Evolutionary conservation across 2,113 vertebrate species (phyloP).

Genomic region (Tychaedon coryphoeus): DNA sequence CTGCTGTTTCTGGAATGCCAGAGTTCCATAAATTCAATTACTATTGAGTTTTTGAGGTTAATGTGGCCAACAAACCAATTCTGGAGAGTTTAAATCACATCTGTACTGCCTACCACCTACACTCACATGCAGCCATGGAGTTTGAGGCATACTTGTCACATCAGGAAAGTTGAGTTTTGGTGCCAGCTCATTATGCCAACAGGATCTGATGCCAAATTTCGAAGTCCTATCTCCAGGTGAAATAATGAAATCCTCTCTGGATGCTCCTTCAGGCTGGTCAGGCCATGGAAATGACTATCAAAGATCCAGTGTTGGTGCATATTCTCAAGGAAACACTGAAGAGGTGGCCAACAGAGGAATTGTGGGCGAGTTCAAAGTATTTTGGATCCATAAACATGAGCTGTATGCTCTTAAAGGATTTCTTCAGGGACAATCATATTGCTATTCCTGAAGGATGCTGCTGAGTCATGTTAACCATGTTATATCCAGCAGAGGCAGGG

Average conservation of each 20-base stretch:
- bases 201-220: neutral
- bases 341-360: slow-evolving; percentile 35
- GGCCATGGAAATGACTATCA: slow-evolving; percentile 24
- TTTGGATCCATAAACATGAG: slow-evolving; percentile 63
- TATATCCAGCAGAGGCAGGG: slow-evolving; percentile 17
- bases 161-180: neutral
- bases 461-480: slow-evolving; percentile 48
- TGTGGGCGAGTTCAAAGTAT: slow-evolving; percentile 54
- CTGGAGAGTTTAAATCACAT: neutral
- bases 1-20: neutral
- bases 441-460: slow-evolving; percentile 40
- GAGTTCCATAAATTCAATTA: neutral
- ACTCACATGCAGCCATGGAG: neutral
- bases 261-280: neutral
- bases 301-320: neutral
- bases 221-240: neutral
- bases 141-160: neutral
- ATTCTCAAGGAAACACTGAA: slow-evolving; percentile 30
- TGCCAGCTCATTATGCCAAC: neutral
- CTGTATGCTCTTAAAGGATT: slow-evolving; percentile 45
- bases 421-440: slow-evolving; percentile 26
- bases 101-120: neutral
- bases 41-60: neutral
- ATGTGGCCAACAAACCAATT: neutral
- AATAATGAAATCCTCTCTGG: neutral